Evolutionary conservation across 1,140 invertebrate genomes (phyloP).

Genomic region (Medauroidea extradentata): DNA sequence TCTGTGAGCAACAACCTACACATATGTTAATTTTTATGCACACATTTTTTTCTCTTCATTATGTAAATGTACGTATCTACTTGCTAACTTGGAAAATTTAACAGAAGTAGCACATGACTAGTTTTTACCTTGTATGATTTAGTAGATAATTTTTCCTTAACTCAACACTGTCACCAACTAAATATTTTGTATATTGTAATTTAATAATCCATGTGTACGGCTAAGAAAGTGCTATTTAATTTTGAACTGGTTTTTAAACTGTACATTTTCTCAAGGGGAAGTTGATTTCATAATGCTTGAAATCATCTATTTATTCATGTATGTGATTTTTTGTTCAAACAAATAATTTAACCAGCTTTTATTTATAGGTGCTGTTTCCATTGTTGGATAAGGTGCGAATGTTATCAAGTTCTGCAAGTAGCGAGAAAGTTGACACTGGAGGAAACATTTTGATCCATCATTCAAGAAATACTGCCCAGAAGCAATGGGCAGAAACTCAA

Average conservation of each 20-base stretch:
- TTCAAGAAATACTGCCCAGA: conserved; percentile 96
- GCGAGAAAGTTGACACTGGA: conserved; percentile 86
- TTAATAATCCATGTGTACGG: background rate
- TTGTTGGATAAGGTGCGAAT: conserved; percentile 88
- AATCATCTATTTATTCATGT: background rate
- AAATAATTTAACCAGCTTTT: conserved; percentile 6
- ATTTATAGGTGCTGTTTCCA: conserved; percentile 81
- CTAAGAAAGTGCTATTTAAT: background rate
- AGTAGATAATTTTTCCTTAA: no score
- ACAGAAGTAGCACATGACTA: no score
- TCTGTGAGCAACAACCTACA: no score
- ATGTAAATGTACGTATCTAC: no score
- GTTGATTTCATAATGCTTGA: background rate
- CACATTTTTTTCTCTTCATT: no score
- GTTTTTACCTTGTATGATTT: no score
- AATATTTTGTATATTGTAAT: background rate
- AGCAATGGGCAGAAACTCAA: conserved; percentile 99
- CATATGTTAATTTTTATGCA: no score
- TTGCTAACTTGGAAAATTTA: no score
- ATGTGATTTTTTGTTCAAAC: conserved; percentile 3
- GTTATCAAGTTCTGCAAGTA: conserved; percentile 87
- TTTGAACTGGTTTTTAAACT: background rate
- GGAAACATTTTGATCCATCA: conserved; percentile 97
- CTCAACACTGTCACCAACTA: no score
- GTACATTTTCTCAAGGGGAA: background rate